Evolutionary conservation across 2,797 vertebrate genomes (phyloP).

Genomic region (Gallinago nigripennis): DNA sequence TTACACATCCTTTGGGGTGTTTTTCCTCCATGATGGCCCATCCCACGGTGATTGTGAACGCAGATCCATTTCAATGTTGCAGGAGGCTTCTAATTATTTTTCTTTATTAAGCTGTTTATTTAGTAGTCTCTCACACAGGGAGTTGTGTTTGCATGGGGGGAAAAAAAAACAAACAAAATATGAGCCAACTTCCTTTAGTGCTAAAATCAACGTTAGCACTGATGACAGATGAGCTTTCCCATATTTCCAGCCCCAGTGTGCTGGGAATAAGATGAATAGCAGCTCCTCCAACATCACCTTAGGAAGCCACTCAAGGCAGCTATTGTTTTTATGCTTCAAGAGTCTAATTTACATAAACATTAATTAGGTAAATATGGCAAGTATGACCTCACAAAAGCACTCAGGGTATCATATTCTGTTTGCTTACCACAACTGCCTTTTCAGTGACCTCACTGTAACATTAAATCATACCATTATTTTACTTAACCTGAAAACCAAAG

Average conservation of each 20-base stretch:
- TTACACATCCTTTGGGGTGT: neutral
- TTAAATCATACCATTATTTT: neutral
- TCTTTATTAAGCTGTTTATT: constrained; percentile 1
- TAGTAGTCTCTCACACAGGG: neutral
- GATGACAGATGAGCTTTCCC: neutral
- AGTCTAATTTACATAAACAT: neutral
- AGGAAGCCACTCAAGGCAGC: neutral
- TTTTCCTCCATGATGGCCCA: neutral
- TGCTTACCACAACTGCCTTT: neutral
- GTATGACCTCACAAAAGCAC: neutral
- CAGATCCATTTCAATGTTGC: neutral
- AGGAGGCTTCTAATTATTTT: neutral
- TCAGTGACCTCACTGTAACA: neutral
- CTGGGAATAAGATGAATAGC: neutral
- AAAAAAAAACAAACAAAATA: neutral
- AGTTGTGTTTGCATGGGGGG: neutral
- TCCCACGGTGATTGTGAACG: neutral
- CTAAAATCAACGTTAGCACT: neutral
- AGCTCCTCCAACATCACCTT: neutral
- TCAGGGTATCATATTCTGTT: neutral
- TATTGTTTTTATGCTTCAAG: constrained; percentile 7
- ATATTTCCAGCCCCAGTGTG: neutral
- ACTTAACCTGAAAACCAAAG: neutral
- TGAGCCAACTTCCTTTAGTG: neutral
- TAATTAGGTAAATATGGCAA: neutral